These are phyloP conservation scores for Quiscalus mexicanus DNA, from an alignment of 2,113 vertebrate genomes.

Conservation along the genomic window DNA sequence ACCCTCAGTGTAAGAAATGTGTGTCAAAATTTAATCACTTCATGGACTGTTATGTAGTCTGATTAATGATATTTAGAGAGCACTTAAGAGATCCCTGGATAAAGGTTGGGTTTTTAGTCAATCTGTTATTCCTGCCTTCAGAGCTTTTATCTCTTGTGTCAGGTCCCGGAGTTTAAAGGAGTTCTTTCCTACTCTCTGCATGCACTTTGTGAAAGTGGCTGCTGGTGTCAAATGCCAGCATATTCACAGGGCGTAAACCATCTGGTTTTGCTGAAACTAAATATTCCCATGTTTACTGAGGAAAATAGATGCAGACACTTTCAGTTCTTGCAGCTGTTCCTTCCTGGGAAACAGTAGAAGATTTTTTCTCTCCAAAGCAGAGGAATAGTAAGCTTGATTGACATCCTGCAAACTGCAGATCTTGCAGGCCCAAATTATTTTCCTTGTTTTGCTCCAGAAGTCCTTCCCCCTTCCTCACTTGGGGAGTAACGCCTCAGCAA, in stretches of 20 bases:
- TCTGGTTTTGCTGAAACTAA: conserved; percentile 51
- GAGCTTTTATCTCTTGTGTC: not conserved
- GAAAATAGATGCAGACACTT: conserved; percentile 46
- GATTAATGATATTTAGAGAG: not conserved
- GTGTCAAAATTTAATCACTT: conserved; percentile 3
- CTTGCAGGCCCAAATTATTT: conserved; percentile 21
- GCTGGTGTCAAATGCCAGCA: conserved; percentile 47
- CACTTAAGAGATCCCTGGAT: not conserved
- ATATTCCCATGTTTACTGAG: conserved; percentile 34
- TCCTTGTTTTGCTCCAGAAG: conserved; percentile 16
- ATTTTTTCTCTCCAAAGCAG: not conserved
- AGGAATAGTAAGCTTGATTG: conserved; percentile 23
- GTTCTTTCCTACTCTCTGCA: not conserved
- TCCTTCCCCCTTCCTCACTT: not conserved
- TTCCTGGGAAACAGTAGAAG: conserved; percentile 11
- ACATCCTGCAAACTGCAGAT: not conserved
- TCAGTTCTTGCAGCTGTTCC: conserved; percentile 38
- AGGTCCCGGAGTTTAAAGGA: not conserved
- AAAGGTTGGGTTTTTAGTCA: not conserved
- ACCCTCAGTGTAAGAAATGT: not conserved
- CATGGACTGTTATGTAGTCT: not conserved
- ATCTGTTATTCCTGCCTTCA: not conserved
- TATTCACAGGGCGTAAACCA: conserved; percentile 13
- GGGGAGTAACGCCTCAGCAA: not conserved
- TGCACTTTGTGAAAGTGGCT: not conserved